These are phyloP conservation scores for Echeneis naucrates DNA, from an alignment of 2,797 vertebrate species.

Conservation along the genomic window DNA sequence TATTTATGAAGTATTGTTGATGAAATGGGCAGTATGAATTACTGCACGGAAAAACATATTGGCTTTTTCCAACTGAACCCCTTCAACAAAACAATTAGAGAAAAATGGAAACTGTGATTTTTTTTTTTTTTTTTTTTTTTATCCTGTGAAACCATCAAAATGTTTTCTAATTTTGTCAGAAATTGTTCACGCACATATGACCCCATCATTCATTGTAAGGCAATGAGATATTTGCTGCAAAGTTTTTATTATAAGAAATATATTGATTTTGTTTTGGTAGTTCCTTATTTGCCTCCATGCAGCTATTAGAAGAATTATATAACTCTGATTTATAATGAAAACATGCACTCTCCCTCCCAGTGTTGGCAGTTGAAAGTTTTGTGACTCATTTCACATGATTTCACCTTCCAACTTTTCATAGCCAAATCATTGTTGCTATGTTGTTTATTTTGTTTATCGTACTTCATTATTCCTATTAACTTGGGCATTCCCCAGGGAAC, in stretches of 20 bases:
- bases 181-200: not conserved
- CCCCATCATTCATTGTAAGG: not conserved
- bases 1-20: not conserved
- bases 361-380: constrained; percentile 1
- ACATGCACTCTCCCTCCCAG: not conserved
- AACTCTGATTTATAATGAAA: constrained; percentile 4
- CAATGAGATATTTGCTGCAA: no score
- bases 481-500: constrained; percentile 66
- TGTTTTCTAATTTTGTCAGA: not conserved
- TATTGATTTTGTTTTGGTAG: not conserved
- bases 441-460: constrained; percentile 45
- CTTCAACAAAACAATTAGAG: not conserved
- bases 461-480: constrained; percentile 51
- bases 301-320: constrained; percentile 10
- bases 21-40: no score
- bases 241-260: not conserved
- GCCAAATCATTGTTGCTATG: constrained; percentile 15
- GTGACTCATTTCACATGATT: constrained; percentile 11
- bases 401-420: constrained; percentile 15
- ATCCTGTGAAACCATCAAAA: not conserved
- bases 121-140: no score
- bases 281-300: not conserved
- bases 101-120: not conserved
- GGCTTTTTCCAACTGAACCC: no score
- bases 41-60: not conserved